Evolutionary conservation across 2,113 vertebrate species (phyloP), one percentile per base, ranked within the genome.

Genomic region (Anguilla japonica): DNA sequence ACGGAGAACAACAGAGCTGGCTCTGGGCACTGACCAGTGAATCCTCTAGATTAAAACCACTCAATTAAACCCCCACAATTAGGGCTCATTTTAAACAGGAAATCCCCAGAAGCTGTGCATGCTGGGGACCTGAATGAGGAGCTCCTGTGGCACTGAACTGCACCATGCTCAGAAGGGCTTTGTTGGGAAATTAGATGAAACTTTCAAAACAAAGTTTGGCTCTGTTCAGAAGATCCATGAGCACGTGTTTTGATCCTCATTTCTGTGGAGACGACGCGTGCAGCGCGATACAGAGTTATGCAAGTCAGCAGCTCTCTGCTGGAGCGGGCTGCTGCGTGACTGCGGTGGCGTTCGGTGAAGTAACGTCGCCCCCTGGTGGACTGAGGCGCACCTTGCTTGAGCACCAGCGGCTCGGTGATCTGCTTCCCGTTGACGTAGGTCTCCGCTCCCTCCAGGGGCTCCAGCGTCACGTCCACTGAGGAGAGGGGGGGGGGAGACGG

Each of bases 351-450:
- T 75, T 22, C 9, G 0, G 71, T 34, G n/a, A 14, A 34, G 71
- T n/a, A 75, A 75, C 7, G n/a, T n/a, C 71, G n/a, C 34, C 40
- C 40, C 40, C 79, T 41, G 40, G 7, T 41, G 43, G 46, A 15
- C n/a, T 14, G 26, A 29, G 3, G 39, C 26, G 39, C 90, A 96
- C 97, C 97, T 95, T 97, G 97, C 87, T 93, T 96, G 71, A 98
- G 95, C 81, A 96, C 85, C 83, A 95, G 88, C 0, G 96, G 92
- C 4, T 97, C 96, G 0, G 82, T 94, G 91, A 98, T 97, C 88
- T 96, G 95, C 87, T 97, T 97, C 85, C 97, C 97, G 4, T 98
- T 98, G 1, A 98, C 95, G 0, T 97, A 98, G 0, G 97, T 97
- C 91, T 97, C 97, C 0, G 97, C 97, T 41, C 96, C 97, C 0